Conservation (phyloP, 2,888 invertebrate species). For the Mylabris sibirica region DNA sequence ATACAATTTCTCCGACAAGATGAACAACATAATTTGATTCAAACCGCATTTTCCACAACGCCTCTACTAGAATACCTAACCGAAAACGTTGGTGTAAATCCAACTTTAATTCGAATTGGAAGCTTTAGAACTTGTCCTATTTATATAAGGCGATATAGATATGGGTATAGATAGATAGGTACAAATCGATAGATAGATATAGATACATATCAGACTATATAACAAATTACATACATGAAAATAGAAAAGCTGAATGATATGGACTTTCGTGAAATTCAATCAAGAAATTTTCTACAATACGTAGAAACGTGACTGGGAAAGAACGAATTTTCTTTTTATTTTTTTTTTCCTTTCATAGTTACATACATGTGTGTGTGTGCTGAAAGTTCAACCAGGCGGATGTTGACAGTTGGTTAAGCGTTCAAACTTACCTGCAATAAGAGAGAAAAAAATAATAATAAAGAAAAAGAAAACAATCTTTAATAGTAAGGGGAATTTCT, state of each 20-base stretch:
- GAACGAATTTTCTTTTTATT: conserved; percentile 16
- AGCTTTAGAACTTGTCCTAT: conserved; percentile 54
- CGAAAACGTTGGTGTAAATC: conserved; percentile 52
- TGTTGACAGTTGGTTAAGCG: conserved; percentile 12
- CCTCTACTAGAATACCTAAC: conserved; percentile 51
- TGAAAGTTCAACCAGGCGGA: conserved; percentile 5
- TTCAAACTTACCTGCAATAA: conserved; percentile 10
- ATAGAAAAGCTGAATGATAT: conserved; percentile 19
- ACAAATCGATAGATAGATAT: neutral
- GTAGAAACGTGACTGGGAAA: conserved; percentile 35
- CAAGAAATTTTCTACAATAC: conserved; percentile 37
- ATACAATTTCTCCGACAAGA: conserved; percentile 56
- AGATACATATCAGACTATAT: conserved; percentile 11
- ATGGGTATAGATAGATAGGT: neutral
- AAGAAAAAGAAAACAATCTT: neutral
- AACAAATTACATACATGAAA: conserved; percentile 42
- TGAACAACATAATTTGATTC: conserved; percentile 57
- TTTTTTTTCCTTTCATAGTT: neutral
- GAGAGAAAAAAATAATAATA: neutral
- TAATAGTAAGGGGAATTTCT: neutral
- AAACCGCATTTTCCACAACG: conserved; percentile 52
- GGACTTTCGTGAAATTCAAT: conserved; percentile 39
- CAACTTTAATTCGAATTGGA: conserved; percentile 53
- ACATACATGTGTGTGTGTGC: neutral
- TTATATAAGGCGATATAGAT: conserved; percentile 43